Conservation (phyloP, 1,140 invertebrate species). For the Musca domestica region DNA sequence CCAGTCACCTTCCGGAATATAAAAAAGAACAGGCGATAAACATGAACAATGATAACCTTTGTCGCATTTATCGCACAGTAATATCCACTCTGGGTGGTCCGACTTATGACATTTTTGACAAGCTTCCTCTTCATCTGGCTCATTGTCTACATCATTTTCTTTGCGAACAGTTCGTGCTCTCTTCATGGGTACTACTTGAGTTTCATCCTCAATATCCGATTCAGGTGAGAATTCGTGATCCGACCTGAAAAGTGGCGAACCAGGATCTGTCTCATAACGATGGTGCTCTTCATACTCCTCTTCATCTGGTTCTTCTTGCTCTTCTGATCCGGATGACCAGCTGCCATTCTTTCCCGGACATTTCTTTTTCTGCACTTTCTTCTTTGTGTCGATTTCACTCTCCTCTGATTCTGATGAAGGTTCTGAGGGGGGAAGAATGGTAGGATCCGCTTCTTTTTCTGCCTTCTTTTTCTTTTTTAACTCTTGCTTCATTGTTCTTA, state of each 20-base stretch:
- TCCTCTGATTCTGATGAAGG: conserved; percentile 52
- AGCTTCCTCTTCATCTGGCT: conserved; percentile 59
- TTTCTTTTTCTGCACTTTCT: conserved; percentile 60
- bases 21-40: conserved; percentile 81
- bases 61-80: conserved; percentile 93
- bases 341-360: conserved; percentile 62
- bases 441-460: conserved; percentile 46
- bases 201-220: conserved; percentile 64
- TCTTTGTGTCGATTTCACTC: conserved; percentile 56
- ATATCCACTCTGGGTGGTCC: conserved; percentile 94
- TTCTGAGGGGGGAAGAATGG: conserved; percentile 52
- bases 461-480: conserved; percentile 63
- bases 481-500: conserved; percentile 63
- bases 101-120: conserved; percentile 85
- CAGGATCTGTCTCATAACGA: conserved; percentile 61
- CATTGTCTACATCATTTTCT: conserved; percentile 54
- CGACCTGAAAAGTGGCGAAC: conserved; percentile 70
- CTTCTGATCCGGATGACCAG: conserved; percentile 68
- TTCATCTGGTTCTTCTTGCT: conserved; percentile 62
- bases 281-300: conserved; percentile 63
- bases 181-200: conserved; percentile 61
- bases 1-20: conserved; percentile 96
- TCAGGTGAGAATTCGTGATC: conserved; percentile 89
- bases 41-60: conserved; percentile 94
- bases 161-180: conserved; percentile 69